Evolutionary conservation across 2,797 vertebrate genomes (phyloP), one percentile per base, ranked within the genome.

Genomic region (Benthosema pterotum): DNA sequence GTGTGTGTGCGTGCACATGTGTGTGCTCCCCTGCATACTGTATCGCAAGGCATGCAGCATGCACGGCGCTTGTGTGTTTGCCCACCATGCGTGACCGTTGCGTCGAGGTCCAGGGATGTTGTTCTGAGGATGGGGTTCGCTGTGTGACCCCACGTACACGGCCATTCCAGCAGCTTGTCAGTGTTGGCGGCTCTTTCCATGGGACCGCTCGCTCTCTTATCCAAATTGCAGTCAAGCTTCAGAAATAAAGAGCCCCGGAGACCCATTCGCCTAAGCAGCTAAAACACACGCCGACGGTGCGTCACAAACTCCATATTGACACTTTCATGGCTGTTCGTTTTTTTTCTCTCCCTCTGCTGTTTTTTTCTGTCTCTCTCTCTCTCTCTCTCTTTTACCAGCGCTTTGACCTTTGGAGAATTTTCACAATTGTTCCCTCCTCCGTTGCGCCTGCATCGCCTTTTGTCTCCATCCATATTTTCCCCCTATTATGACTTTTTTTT

Each of bases 241-340:
- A 91, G 85, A 90, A 91, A 93, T 92, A 92, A 89, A 92, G 91
- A 91, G 80, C 92, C 91, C 92, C 61, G 56, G 90, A 91, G 91
- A 88, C 85, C 75, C 81, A 88, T 93, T 92, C 67, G 74, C 79
- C 67, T 57, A 63, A 83, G 78, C 86, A 85, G 85, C 82, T 87
- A 66, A 89, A 87, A 82, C 87, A 77, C 54, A 73, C 78, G 76
- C 82, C 67, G 73, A 80, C 89, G 80, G 75, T 90, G 87, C 89
- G 91, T 92, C 91, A 93, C 91, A 87, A 75, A 76, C 87, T 92
- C 88, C 84, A 87, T 84, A 82, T 63, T 87, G 86, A 91, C 87
- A 88, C 88, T 87, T 91, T 91, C 84, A 84, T 82, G 74, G 74
- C 77, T 52, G 63, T 78, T 64, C 83, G 78, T 72, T 83, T 82